phyloP scores from a whole-genome alignment of 2,797 vertebrate genomes.

The Garrulus glandarius region DNA sequence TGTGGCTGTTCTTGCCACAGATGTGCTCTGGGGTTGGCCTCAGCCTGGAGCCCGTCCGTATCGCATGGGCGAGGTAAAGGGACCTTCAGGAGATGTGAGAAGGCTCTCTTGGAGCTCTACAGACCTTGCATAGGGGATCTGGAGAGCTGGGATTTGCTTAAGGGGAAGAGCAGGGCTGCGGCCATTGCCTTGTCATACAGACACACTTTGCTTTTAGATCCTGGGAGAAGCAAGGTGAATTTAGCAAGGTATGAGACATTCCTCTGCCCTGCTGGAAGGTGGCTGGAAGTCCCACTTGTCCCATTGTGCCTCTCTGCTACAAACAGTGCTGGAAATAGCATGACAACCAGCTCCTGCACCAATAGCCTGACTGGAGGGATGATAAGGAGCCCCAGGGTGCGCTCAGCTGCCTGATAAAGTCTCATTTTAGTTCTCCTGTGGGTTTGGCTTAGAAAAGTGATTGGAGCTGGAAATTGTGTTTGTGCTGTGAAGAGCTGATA shows the following conservation, averaged over 20 bases:
- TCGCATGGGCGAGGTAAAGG: rapidly evolving
- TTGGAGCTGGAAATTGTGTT: background rate
- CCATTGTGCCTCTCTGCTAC: background rate
- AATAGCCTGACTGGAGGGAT: rapidly evolving
- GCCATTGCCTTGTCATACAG: rapidly evolving
- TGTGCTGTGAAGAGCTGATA: background rate
- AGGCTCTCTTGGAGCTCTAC: background rate
- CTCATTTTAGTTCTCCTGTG: background rate
- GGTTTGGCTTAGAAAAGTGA: background rate
- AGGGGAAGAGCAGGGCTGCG: background rate
- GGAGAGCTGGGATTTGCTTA: background rate
- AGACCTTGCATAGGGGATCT: background rate
- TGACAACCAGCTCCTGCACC: background rate
- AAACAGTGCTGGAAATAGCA: background rate
- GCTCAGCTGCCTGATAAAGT: background rate
- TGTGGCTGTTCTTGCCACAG: background rate
- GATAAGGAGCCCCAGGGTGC: background rate
- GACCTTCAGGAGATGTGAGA: background rate
- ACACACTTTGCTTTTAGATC: background rate
- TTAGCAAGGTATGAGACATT: background rate
- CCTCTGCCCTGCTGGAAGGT: background rate
- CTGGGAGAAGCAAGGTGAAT: background rate
- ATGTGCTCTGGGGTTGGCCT: background rate
- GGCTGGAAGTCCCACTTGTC: background rate
- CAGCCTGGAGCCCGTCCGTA: background rate